Conservation (phyloP, 2,113 vertebrate species). For the Calypte anna region DNA sequence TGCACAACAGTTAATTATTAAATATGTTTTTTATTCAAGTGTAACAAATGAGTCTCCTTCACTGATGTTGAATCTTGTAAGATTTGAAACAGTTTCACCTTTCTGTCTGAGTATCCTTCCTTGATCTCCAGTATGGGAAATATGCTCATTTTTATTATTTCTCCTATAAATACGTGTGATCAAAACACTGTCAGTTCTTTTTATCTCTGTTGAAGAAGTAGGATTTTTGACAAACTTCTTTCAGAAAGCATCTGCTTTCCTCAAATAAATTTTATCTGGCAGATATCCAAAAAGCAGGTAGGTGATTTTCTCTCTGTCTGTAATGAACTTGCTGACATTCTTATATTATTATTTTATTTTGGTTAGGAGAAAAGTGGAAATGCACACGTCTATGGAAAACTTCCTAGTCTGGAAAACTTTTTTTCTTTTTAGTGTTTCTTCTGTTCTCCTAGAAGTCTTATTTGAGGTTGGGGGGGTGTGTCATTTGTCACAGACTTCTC, state of each 20-base stretch:
- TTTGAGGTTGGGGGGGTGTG: not conserved
- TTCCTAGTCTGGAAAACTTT: not conserved
- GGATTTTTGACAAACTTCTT: conserved; percentile 37
- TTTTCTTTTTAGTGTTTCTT: not conserved
- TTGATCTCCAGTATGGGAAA: conserved; percentile 36
- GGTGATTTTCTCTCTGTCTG: not conserved
- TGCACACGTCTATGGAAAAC: not conserved
- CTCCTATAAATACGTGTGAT: conserved; percentile 52
- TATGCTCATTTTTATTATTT: conserved; percentile 60
- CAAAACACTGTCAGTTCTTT: conserved; percentile 51
- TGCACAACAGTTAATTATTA: conserved; percentile 61
- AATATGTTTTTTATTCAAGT: conserved; percentile 59
- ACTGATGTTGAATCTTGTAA: not conserved
- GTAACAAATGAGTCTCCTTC: conserved; percentile 30
- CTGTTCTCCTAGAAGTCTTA: not conserved
- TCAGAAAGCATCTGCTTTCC: conserved; percentile 3
- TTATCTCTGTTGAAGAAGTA: conserved; percentile 44
- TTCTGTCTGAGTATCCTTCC: conserved; percentile 40
- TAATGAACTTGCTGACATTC: conserved; percentile 34
- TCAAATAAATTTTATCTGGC: conserved; percentile 10
- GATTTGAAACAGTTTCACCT: conserved; percentile 29
- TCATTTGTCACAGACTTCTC: not conserved
- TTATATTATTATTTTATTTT: not conserved
- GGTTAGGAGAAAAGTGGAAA: not conserved
- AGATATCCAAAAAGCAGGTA: conserved; percentile 21